Evolutionary conservation across 2,113 vertebrate species (phyloP), one percentile per base, ranked within the genome.

Genomic region (Heloderma charlesbogerti): DNA sequence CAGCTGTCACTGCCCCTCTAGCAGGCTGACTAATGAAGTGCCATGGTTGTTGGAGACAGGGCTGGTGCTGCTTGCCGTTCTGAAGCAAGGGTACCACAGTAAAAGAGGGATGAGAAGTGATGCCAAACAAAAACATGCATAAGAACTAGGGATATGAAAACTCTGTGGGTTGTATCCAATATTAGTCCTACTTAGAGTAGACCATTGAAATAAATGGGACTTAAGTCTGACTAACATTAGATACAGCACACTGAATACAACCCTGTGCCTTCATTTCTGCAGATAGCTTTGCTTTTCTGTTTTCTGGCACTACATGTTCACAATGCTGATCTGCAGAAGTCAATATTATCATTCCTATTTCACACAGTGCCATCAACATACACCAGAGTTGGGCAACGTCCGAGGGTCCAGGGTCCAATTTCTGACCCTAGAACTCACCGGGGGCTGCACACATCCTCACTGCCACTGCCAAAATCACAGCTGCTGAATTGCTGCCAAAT

Each of bases 11-110:
- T 7, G 16, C 45, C 40, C 43, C 75, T 74, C 78, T 83, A 91
- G 27, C 43, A 67, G 79, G 37, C 80, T 92, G 83, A 85, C 16
- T 90, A 82, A 88, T n/a, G 66, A 94, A 89, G 66, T 40, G 78
- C 88, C 37, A 16, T 40, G 78, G n/a, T n/a, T 81, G 57, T 80
- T 81, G 57, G 48, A 80, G 34, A 16, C 34, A 57, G 66, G 48
- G 34, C 71, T 57, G 85, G 16, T 22, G 3, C 1, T 4, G 45
- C 74, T 60, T 92, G 74, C 60, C 79, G 69, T 91, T 48, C 92
- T 86, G 60, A 48, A 43, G 87, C 87, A 91, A 72, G 22, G 45
- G 86, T 34, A 27, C 2, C 40, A 37, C 4, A 75, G 6, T 48
- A 88, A 10, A 51, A 45, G 13, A 67, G 0, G 86, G 7, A 63